phyloP scores from a whole-genome alignment of 2,888 invertebrate species.

The Drosophila anomelani region DNA sequence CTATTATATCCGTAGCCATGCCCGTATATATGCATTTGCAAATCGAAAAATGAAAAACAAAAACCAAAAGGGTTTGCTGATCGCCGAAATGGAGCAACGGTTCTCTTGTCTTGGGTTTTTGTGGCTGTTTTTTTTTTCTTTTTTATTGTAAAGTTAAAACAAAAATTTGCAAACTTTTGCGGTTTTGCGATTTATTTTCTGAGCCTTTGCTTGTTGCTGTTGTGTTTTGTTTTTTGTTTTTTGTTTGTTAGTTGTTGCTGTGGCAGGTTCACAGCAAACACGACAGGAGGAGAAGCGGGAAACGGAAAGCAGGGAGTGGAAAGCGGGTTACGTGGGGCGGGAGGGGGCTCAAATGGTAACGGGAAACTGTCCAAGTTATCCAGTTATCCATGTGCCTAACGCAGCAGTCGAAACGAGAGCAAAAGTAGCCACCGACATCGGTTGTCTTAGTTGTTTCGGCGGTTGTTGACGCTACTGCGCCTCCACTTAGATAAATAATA shows the following conservation, averaged over 20 bases:
- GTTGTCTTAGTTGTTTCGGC: conserved; percentile 39
- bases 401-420: conserved; percentile 71
- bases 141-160: conserved; percentile 37
- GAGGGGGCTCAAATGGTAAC: conserved; percentile 18
- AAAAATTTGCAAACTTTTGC: conserved; percentile 43
- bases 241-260: conserved; percentile 17
- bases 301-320: conserved; percentile 18
- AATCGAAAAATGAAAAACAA: conserved; percentile 13
- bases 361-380: conserved; percentile 45
- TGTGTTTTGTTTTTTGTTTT: conserved; percentile 32
- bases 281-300: conserved; percentile 33
- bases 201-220: conserved; percentile 19
- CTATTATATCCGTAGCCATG: background rate
- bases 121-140: conserved; percentile 19
- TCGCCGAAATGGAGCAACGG: conserved; percentile 56
- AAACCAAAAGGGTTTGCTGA: conserved; percentile 37
- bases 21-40: conserved; percentile 6
- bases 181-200: conserved; percentile 59
- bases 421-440: conserved; percentile 58
- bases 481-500: conserved; percentile 2
- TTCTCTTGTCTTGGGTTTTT: conserved; percentile 23
- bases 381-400: conserved; percentile 69
- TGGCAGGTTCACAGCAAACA: conserved; percentile 70
- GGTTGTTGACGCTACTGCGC: conserved; percentile 30
- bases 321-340: background rate